Conservation (phyloP, 2,888 invertebrate genomes). For the Cryptocheilus praepositus region DNA sequence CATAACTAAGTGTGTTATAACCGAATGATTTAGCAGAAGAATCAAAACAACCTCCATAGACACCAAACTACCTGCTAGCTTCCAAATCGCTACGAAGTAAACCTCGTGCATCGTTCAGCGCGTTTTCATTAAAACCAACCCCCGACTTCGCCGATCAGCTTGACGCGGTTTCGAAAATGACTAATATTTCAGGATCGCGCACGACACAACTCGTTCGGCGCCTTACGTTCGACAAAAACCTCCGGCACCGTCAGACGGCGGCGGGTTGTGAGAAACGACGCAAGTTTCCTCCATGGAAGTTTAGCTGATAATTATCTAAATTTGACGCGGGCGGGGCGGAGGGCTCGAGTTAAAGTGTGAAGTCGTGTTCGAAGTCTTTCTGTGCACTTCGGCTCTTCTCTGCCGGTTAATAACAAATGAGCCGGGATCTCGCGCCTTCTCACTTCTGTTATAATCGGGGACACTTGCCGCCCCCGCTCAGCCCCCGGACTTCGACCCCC, state of each 20-base stretch:
- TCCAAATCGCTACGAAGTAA: too few relatives aligned
- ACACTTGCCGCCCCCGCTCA: conserved; percentile 57
- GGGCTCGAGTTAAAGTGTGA: conserved; percentile 72
- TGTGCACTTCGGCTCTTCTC: conserved; percentile 67
- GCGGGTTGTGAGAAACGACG: conserved; percentile 24
- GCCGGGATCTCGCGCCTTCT: conserved; percentile 60
- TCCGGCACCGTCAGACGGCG: background rate
- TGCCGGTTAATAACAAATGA: conserved; percentile 73
- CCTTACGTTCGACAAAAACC: too few relatives aligned
- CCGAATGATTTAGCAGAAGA: too few relatives aligned
- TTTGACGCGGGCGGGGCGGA: conserved; percentile 55
- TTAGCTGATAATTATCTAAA: conserved; percentile 73
- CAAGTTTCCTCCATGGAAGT: conserved; percentile 61
- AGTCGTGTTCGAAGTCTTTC: conserved; percentile 73
- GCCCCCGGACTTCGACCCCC: conserved; percentile 22
- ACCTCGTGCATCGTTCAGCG: too few relatives aligned
- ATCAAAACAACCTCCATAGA: too few relatives aligned
- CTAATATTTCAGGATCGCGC: too few relatives aligned
- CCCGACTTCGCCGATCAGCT: too few relatives aligned
- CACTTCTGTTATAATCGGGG: conserved; percentile 72
- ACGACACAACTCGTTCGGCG: too few relatives aligned
- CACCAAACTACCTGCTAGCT: too few relatives aligned
- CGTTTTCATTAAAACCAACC: too few relatives aligned
- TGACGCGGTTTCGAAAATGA: too few relatives aligned
- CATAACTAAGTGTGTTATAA: too few relatives aligned